A percentile compares a stretch with the other conserved stretches of the same genome.
Evolutionary conservation across 2,888 invertebrate genomes (phyloP).

Genomic region (Bellardia bayeri): DNA sequence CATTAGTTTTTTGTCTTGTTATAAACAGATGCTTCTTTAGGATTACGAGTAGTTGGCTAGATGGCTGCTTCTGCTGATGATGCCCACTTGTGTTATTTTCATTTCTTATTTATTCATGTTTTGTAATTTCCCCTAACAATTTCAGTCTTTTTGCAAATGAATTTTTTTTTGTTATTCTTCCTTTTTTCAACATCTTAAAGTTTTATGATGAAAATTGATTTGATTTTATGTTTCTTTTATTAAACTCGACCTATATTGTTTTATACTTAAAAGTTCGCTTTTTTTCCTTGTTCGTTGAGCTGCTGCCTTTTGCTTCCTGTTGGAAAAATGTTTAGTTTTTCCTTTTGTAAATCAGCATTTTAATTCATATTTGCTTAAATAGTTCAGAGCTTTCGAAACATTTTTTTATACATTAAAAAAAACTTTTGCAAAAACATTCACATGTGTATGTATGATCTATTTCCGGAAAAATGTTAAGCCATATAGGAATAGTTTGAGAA

Average conservation of each 20-base stretch:
- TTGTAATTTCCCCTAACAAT: constrained; percentile 40
- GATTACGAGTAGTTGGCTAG: constrained; percentile 39
- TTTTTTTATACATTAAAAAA: background rate
- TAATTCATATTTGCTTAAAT: constrained; percentile 45
- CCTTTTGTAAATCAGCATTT: constrained; percentile 45
- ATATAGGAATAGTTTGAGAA: background rate
- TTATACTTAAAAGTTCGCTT: constrained; percentile 27
- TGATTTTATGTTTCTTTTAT: constrained; percentile 35
- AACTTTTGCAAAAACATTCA: constrained; percentile 28
- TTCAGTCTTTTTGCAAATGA: constrained; percentile 39
- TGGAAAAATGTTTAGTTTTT: constrained; percentile 32
- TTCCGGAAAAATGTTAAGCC: constrained; percentile 6
- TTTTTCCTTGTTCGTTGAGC: background rate
- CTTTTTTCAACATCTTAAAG: background rate
- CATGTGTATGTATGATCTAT: constrained; percentile 13
- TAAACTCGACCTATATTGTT: constrained; percentile 51
- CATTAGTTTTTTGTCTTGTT: constrained; percentile 32
- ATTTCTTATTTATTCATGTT: background rate
- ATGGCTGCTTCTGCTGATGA: constrained; percentile 27
- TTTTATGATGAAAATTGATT: constrained; percentile 48
- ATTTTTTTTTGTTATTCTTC: constrained; percentile 11
- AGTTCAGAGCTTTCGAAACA: constrained; percentile 1
- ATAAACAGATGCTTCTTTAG: constrained; percentile 50
- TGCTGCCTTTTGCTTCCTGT: constrained; percentile 38
- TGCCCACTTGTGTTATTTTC: constrained; percentile 38